phyloP scores from a whole-genome alignment of 2,113 vertebrate genomes.

The Electrona antarctica region DNA sequence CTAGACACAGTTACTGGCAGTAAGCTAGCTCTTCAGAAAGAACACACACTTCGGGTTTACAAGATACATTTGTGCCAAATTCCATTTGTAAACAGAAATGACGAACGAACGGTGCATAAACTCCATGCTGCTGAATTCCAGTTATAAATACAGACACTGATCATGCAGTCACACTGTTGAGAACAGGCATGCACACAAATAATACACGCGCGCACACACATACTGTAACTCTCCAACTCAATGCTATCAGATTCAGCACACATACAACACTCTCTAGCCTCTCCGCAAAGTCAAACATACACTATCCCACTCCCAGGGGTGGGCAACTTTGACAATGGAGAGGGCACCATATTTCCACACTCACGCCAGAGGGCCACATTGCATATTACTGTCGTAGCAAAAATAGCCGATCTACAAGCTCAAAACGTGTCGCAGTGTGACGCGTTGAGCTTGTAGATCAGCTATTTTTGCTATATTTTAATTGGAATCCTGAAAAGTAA shows the following conservation, averaged over 20 bases:
- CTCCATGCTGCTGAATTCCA: conserved; percentile 13
- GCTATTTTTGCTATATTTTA: no score
- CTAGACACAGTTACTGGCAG: conserved; percentile 27
- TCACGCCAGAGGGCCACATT: no score
- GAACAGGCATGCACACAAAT: not conserved
- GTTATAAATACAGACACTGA: conserved; percentile 34
- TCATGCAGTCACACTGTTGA: not conserved
- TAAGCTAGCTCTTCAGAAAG: conserved; percentile 24
- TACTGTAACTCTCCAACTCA: not conserved
- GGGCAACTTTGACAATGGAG: no score
- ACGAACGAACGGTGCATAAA: conserved; percentile 33
- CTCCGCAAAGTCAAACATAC: conserved; percentile 1
- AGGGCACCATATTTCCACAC: no score
- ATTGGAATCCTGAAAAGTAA: no score
- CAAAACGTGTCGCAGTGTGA: no score
- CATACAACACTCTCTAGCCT: not conserved
- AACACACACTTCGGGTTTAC: conserved; percentile 53
- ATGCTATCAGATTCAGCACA: not conserved
- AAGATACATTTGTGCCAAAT: conserved; percentile 46
- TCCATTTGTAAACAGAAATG: conserved; percentile 50
- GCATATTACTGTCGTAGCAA: no score
- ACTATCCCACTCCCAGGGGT: not conserved
- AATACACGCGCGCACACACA: not conserved
- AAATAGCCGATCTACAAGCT: no score
- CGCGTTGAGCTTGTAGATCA: no score